Conservation (phyloP, 2,888 invertebrate genomes). For the Xestia c-nigrum region DNA sequence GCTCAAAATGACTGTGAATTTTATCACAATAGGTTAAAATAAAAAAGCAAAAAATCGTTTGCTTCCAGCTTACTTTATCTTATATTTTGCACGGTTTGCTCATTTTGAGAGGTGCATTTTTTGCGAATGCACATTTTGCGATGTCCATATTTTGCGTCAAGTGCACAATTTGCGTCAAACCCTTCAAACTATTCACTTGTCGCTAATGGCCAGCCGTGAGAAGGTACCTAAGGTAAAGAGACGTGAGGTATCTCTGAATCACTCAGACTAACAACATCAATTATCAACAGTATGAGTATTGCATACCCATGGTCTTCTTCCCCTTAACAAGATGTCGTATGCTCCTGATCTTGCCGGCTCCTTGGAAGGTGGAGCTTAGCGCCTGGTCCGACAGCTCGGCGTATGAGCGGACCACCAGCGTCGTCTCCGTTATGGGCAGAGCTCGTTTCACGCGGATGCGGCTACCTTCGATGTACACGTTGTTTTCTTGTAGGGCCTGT, state of each 20-base stretch:
- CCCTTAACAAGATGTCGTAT: slow-evolving; percentile 80
- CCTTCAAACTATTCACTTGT: neutral
- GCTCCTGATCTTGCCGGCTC: slow-evolving; percentile 79
- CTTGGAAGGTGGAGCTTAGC: slow-evolving; percentile 74
- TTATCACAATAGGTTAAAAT: too few relatives aligned
- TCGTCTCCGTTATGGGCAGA: slow-evolving; percentile 77
- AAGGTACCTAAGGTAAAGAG: neutral
- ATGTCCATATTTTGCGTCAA: too few relatives aligned
- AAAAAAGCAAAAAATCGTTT: too few relatives aligned
- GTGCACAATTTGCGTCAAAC: too few relatives aligned
- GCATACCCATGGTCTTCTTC: slow-evolving; percentile 78
- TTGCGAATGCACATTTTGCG: too few relatives aligned
- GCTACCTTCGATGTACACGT: slow-evolving; percentile 71
- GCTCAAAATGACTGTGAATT: too few relatives aligned
- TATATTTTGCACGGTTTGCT: too few relatives aligned
- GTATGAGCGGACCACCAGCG: slow-evolving; percentile 79
- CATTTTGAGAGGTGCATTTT: too few relatives aligned
- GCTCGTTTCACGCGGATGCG: slow-evolving; percentile 75
- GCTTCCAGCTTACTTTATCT: too few relatives aligned
- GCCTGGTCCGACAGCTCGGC: slow-evolving; percentile 75
- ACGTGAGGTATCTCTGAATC: neutral
- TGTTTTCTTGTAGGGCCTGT: slow-evolving; percentile 82
- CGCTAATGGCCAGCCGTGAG: neutral
- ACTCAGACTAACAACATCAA: neutral
- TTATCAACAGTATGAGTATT: neutral